A percentile compares a stretch with the other conserved stretches of the same genome.
phyloP scores from a whole-genome alignment of 2,797 vertebrate species.

The Xyrichtys novacula region DNA sequence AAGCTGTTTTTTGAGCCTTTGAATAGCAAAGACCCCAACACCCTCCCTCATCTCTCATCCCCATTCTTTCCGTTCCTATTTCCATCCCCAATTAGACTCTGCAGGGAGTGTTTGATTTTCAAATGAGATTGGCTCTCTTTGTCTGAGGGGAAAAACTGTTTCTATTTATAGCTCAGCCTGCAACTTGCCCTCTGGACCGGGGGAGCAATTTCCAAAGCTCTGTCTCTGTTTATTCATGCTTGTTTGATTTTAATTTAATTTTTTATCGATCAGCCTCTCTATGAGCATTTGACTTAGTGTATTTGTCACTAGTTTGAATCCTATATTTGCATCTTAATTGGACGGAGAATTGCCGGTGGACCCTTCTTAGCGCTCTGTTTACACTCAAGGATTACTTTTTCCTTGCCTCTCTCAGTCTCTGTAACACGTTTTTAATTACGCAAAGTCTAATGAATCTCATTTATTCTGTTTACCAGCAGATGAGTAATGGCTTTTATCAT shows the following conservation, averaged over 20 bases:
- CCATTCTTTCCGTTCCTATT: constrained; percentile 54
- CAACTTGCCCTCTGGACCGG: constrained; percentile 42
- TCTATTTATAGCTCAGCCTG: constrained; percentile 64
- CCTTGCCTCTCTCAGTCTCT: constrained; percentile 6
- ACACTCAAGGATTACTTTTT: constrained; percentile 50
- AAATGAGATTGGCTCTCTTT: constrained; percentile 60
- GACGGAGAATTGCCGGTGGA: constrained; percentile 49
- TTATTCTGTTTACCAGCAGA: constrained; percentile 62
- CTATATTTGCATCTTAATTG: constrained; percentile 76
- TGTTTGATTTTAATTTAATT: constrained; percentile 68
- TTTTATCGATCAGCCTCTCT: constrained; percentile 60
- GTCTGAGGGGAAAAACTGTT: constrained; percentile 49
- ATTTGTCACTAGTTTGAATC: constrained; percentile 51
- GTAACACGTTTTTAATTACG: constrained; percentile 58
- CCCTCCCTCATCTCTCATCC: constrained; percentile 52
- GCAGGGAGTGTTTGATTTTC: constrained; percentile 67
- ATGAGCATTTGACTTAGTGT: constrained; percentile 40
- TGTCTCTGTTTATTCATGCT: constrained; percentile 61
- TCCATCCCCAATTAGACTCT: constrained; percentile 57
- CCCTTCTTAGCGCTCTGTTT: constrained; percentile 33
- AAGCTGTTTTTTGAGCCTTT: constrained; percentile 36
- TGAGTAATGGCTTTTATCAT: constrained; percentile 59
- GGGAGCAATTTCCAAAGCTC: constrained; percentile 52
- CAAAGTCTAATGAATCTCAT: constrained; percentile 66
- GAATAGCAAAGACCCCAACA: constrained; percentile 61